Conservation (phyloP, 2,797 vertebrate genomes). For the Erethizon dorsatum region DNA sequence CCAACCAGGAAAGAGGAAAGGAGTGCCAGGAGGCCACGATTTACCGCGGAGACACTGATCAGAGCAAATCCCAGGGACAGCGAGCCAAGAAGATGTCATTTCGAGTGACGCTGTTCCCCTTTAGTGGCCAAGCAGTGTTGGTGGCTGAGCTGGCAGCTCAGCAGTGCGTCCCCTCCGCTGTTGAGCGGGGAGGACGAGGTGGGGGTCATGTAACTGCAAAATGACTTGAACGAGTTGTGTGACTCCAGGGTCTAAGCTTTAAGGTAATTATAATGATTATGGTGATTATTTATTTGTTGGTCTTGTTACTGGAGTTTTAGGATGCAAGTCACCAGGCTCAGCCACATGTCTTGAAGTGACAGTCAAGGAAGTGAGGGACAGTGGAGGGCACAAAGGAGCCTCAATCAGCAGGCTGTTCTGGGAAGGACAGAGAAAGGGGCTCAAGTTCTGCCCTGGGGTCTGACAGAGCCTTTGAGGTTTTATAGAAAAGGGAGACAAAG, state of each 20-base stretch:
- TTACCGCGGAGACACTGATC: background rate
- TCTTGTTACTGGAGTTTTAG: background rate
- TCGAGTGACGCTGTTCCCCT: conserved; percentile 62
- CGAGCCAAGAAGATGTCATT: conserved; percentile 70
- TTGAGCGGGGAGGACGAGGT: background rate
- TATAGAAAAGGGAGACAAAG: background rate
- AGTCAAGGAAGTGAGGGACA: background rate
- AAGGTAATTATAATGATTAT: background rate
- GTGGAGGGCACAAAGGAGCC: background rate
- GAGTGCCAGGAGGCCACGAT: background rate
- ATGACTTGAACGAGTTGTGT: background rate
- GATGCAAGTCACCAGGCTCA: background rate
- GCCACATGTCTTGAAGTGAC: background rate
- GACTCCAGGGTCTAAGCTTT: background rate
- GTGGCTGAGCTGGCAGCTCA: background rate
- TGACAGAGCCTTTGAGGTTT: background rate
- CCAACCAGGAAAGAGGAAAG: background rate
- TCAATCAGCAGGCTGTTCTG: background rate
- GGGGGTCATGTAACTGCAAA: background rate
- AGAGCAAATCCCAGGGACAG: background rate
- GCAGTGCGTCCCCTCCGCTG: background rate
- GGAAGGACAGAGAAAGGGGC: background rate
- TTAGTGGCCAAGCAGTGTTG: background rate
- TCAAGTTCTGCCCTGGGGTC: background rate
- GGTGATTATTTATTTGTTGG: background rate